phyloP scores from a whole-genome alignment of 53 echinoderm and acorn worm species.

The Hippasteria phrygiana region DNA sequence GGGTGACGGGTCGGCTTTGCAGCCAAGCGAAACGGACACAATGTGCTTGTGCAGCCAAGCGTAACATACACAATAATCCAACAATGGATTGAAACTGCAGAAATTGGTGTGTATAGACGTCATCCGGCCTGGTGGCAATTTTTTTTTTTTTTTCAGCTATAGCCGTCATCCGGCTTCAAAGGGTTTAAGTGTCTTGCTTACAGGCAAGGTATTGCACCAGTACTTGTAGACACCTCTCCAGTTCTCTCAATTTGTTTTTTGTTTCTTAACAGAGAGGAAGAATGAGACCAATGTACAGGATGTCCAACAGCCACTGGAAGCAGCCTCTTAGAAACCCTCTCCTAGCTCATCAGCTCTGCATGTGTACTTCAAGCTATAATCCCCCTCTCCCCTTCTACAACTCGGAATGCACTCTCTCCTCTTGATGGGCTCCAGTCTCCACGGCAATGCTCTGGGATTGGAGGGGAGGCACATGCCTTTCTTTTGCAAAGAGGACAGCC shows the following conservation, averaged over 20 bases:
- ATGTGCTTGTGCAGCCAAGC: no score
- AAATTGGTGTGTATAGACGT: no score
- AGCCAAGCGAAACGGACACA: no score
- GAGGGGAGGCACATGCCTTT: neutral
- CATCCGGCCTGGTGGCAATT: no score
- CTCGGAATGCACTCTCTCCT: conserved; percentile 4
- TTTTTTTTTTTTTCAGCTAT: no score
- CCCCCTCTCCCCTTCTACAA: conserved; percentile 24
- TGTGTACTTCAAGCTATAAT: conserved; percentile 19
- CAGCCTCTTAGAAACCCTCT: conserved; percentile 66
- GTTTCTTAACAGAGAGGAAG: conserved; percentile 64
- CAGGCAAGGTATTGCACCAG: neutral
- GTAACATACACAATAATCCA: no score
- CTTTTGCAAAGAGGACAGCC: neutral
- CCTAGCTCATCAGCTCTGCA: conserved; percentile 1
- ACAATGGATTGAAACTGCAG: no score
- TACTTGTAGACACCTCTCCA: neutral
- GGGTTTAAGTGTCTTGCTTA: no score
- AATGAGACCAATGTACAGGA: conserved; percentile 71
- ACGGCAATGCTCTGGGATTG: neutral
- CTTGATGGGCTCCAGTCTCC: neutral
- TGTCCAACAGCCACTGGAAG: conserved; percentile 49
- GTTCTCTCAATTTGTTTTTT: neutral
- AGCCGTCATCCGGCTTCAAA: no score
- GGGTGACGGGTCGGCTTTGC: no score